A percentile compares a stretch with the other conserved stretches of the same genome.
Evolutionary conservation across 2,888 invertebrate genomes (phyloP).

Genomic region (Choreutis nemorana): DNA sequence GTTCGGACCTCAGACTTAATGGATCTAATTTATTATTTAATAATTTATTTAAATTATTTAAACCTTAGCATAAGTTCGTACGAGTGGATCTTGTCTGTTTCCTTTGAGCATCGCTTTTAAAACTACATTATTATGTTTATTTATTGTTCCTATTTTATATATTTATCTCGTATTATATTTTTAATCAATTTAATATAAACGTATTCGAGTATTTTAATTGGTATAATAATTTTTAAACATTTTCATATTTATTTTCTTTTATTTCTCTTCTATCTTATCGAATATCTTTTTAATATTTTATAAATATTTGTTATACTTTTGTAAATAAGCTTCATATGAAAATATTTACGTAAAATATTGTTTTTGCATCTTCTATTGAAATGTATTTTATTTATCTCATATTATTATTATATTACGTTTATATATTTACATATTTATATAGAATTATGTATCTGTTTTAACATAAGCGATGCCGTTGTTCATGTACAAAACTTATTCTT

Average conservation of each 20-base stretch:
- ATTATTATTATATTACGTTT: constrained; percentile 2
- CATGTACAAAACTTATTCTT: no score
- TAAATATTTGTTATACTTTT: constrained; percentile 31
- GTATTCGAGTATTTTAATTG: constrained; percentile 30
- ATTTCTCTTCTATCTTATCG: constrained; percentile 12
- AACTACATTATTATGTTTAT: constrained; percentile 13
- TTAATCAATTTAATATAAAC: constrained; percentile 36
- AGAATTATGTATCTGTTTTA: no score
- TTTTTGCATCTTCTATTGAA: constrained; percentile 42
- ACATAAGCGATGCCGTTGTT: no score
- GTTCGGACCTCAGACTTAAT: constrained; percentile 47
- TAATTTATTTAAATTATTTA: constrained; percentile 54
- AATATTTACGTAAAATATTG: constrained; percentile 47
- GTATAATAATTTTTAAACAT: constrained; percentile 24
- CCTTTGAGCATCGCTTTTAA: constrained; percentile 29
- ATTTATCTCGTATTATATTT: constrained; percentile 11
- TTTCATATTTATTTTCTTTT: constrained; percentile 31
- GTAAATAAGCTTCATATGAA: constrained; percentile 53
- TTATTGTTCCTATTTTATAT: constrained; percentile 12
- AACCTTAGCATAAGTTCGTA: constrained; percentile 26
- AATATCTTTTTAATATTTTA: constrained; percentile 13
- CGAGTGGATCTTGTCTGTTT: constrained; percentile 46
- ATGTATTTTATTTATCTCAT: constrained; percentile 7
- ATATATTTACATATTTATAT: constrained; percentile 1
- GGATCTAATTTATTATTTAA: constrained; percentile 49